phyloP scores from a whole-genome alignment of 2,797 vertebrate species.

The Melanotaenia nigrans region DNA sequence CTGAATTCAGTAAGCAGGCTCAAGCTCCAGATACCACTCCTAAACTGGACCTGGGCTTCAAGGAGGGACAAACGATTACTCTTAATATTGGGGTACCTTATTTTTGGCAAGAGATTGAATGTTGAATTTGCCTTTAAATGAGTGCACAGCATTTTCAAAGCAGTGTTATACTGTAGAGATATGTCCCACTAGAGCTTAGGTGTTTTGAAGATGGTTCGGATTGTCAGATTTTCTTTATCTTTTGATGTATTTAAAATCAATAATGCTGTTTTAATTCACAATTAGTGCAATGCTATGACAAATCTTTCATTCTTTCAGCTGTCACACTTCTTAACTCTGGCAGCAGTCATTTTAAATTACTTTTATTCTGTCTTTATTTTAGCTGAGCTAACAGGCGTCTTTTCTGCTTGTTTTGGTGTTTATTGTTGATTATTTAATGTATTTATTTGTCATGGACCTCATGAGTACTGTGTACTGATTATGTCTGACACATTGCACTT shows the following conservation, averaged over 20 bases:
- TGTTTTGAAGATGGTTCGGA: too few species aligned
- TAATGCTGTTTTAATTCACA: neutral
- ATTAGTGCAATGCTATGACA: neutral
- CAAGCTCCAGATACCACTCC: constrained; percentile 89
- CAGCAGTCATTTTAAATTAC: too few species aligned
- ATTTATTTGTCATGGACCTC: too few species aligned
- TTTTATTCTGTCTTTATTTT: too few species aligned
- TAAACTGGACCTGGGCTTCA: constrained; percentile 96
- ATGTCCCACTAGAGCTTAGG: neutral
- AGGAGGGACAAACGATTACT: constrained; percentile 98
- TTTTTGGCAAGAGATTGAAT: neutral
- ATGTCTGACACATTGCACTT: too few species aligned
- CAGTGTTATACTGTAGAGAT: neutral
- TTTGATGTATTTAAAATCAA: neutral
- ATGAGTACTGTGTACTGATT: too few species aligned
- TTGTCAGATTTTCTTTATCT: neutral
- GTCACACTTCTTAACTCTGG: too few species aligned
- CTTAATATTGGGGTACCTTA: constrained; percentile 93
- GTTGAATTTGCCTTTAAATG: neutral
- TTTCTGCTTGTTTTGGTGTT: too few species aligned
- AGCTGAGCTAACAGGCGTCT: neutral
- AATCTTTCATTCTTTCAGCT: too few species aligned
- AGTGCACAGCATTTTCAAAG: neutral
- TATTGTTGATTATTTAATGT: too few species aligned
- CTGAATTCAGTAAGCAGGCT: constrained; percentile 91